A percentile compares a stretch with the other conserved stretches of the same genome.
These are phyloP conservation scores for Vulpes lagopus DNA, from an alignment of 2,113 vertebrate species.

Conservation along the genomic window DNA sequence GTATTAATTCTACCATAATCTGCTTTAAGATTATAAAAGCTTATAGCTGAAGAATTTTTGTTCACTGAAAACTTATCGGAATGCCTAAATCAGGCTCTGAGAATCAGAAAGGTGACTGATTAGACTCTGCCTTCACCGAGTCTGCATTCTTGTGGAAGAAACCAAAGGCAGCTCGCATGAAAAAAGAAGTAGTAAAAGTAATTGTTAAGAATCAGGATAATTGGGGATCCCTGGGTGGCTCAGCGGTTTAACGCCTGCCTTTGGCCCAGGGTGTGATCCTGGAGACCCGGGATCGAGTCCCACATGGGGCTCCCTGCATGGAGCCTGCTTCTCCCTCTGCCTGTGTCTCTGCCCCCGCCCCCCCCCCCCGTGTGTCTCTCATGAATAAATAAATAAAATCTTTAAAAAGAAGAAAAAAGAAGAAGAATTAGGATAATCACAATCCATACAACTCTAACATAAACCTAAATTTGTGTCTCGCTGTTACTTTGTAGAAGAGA, in stretches of 20 bases:
- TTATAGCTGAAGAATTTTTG: conserved; percentile 9
- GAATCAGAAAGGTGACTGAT: neutral
- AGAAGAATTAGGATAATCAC: neutral
- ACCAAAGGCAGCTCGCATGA: neutral
- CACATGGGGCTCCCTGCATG: too few species aligned
- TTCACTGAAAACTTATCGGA: conserved; percentile 28
- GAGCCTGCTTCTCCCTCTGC: too few species aligned
- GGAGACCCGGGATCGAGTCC: too few species aligned
- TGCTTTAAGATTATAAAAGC: conserved; percentile 32
- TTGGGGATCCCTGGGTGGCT: too few species aligned
- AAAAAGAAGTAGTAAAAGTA: neutral
- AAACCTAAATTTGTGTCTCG: conserved; percentile 6
- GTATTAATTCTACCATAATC: conserved; percentile 45
- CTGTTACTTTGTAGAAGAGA: neutral
- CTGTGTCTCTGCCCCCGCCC: too few species aligned
- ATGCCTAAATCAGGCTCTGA: neutral
- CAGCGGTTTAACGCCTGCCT: too few species aligned
- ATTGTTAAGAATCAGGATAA: neutral
- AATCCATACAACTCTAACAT: conserved; percentile 19
- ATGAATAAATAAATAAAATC: too few species aligned
- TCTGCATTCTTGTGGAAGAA: conserved; percentile 25
- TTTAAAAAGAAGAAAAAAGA: neutral
- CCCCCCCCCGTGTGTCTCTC: too few species aligned
- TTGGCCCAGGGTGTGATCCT: too few species aligned
- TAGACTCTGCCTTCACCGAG: neutral